Evolutionary conservation across 1,140 invertebrate genomes (phyloP), one percentile per base, ranked within the genome.

Genomic region (Brachionus asplanchnoidis): DNA sequence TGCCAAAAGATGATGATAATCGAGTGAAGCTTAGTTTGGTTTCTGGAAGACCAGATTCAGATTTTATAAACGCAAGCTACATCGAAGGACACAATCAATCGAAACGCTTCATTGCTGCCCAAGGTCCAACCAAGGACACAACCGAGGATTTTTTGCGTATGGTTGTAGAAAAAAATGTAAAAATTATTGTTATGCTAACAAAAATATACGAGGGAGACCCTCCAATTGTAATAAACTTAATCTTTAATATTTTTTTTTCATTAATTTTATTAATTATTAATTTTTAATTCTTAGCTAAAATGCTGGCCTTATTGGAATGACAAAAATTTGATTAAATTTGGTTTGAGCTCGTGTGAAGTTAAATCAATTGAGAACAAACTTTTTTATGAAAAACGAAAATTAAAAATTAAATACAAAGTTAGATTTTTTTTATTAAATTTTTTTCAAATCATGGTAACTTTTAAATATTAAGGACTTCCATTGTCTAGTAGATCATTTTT

Each of bases 281-380:
- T n/a, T 66, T 56, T 80, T 56, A 26, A 32, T 12, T 32, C 17
- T 32, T 26, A 82, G 79, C 32, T 82, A 12, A 82, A 82, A 36
- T 82, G 53, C 36, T 82, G 79, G 79, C 79, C 79, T 20, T 82
- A 82, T 82, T 82, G 53, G 53, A 82, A 82, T 68, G 79, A 82
- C 42, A 60, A 82, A 46, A 60, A 82, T 68, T 23, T 44, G 65
- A 60, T 82, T 23, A 82, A 44, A 68, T 82, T 82, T 68, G 79
- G 79, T 44, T 65, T 20, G 65, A 42, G 36, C n/a, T 82, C 79
- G 53, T 44, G 32, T 68, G 79, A 82, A 46, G 53, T 82, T 32
- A 60, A 77, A 23, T 46, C 73, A 26, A 77, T 77, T 50, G 73
- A 77, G 26, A 77, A 46, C 12, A 77, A 77, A 26, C 46, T 77